These are phyloP conservation scores for Pithys albifrons DNA, from an alignment of 2,113 vertebrate species.

Conservation along the genomic window DNA sequence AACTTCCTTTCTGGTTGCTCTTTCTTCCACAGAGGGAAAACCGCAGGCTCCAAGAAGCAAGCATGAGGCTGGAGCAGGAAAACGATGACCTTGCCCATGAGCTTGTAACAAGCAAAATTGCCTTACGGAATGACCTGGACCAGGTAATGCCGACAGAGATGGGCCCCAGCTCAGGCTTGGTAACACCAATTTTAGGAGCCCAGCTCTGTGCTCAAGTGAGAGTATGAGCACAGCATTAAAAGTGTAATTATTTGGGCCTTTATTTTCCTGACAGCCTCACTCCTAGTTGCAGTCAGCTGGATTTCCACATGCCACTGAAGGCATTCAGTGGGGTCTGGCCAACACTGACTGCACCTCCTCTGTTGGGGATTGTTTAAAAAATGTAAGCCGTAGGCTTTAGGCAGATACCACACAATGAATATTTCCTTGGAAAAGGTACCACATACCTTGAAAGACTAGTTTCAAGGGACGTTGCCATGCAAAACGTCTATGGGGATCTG, in stretches of 20 bases:
- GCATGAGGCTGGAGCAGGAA: conserved; percentile 97
- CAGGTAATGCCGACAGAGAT: conserved; percentile 79
- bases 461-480: background rate
- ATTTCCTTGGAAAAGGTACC: background rate
- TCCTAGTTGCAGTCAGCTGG: background rate
- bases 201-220: background rate
- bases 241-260: background rate
- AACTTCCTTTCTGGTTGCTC: conserved; percentile 34
- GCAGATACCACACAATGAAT: background rate
- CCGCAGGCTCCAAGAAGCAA: conserved; percentile 96
- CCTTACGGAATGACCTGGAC: conserved; percentile 93
- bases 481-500: background rate
- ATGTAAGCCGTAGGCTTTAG: background rate
- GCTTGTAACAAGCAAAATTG: conserved; percentile 98
- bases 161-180: background rate
- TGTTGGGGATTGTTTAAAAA: background rate
- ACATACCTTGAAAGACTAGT: background rate
- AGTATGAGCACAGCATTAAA: background rate
- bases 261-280: background rate
- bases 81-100: conserved; percentile 98
- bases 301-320: background rate
- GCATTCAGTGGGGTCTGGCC: background rate
- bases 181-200: background rate
- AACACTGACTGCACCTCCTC: background rate
- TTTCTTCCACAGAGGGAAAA: conserved; percentile 88